Percentiles rank a stretch among this genome's conserved stretches.
Conservation (phyloP, 2,113 vertebrate species). For the Lamprologus lemairii region DNA sequence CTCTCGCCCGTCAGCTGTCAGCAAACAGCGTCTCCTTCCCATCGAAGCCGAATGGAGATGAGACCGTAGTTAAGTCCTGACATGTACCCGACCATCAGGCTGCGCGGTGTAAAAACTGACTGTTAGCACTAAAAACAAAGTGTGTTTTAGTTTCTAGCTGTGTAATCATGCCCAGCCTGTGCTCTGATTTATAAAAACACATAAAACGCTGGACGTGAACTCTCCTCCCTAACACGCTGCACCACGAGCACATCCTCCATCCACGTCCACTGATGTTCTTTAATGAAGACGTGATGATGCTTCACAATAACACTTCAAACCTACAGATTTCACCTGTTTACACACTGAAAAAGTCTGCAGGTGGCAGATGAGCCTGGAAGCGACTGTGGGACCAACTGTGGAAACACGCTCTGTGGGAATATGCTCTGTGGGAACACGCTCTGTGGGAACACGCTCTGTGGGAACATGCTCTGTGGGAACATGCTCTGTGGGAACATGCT, state of each 20-base stretch:
- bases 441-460: rapidly evolving
- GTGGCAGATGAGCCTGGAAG: background rate
- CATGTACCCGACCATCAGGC: background rate
- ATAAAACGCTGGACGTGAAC: background rate
- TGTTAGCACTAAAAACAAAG: background rate
- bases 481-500: rapidly evolving
- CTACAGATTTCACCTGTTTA: background rate
- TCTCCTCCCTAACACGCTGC: background rate
- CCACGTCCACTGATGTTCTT: background rate
- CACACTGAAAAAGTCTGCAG: rapidly evolving
- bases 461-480: rapidly evolving
- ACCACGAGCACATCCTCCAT: background rate
- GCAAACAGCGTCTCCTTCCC: background rate
- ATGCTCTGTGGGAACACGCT: rapidly evolving
- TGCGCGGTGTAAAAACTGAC: background rate
- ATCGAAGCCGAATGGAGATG: background rate
- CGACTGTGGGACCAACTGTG: rapidly evolving
- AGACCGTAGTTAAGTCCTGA: background rate
- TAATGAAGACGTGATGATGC: background rate
- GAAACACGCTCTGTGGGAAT: rapidly evolving
- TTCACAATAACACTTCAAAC: rapidly evolving
- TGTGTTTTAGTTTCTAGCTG: rapidly evolving
- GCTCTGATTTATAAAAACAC: background rate
- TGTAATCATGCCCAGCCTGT: rapidly evolving
- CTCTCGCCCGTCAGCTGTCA: background rate